Base-by-base conservation (phyloP, 1,140 invertebrate species). In the Vanessa tameamea region DNA sequence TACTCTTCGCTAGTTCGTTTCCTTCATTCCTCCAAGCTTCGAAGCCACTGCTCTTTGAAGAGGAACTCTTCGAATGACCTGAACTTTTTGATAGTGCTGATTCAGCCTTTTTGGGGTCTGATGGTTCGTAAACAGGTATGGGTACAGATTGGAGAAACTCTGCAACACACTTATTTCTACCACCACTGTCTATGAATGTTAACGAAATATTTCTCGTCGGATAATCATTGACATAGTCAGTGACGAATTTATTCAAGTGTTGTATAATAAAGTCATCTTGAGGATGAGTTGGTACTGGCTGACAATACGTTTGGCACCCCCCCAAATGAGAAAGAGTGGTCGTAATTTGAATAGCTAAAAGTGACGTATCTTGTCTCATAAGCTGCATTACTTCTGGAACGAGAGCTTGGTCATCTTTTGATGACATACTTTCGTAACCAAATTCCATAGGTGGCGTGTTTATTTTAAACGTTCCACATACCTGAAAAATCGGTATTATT, bases 51-150 rank as follows among this genome's bases (percentile, higher is more conserved):
- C 83, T 88, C 65, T 79, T 87, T 9, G 88, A 89, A 5, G 86
- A 89, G 7, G 88, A 90, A 77, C 84, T 88, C 73, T 81, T 85
- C 0, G 90, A 91, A 67, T 83, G 59, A 9, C 78, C 82, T 3
- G 89, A 91, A 72, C 84, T 86, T 53, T 88, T 91, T 0, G 89
- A 92, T 14, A 86, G 6, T 7, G 87, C 86, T 0, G 91, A 90
- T 66, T 83, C 87, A 7, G 75, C 69, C 31, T 70, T 82, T 65
- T 86, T 89, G 0, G 84, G 82, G 70, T 90, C 84, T 78, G 81
- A 84, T 65, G 86, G 23, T 84, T 87, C 85, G 37, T 72, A 74
- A 68, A 84, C 80, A 0, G 89, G 91, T 15, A 84, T 63, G 14
- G 83, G 81, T 20, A 91, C 83, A 11, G 87, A 79, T 71, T 90